phyloP scores from a whole-genome alignment of 2,113 vertebrate genomes.

The Cavia aperea region DNA sequence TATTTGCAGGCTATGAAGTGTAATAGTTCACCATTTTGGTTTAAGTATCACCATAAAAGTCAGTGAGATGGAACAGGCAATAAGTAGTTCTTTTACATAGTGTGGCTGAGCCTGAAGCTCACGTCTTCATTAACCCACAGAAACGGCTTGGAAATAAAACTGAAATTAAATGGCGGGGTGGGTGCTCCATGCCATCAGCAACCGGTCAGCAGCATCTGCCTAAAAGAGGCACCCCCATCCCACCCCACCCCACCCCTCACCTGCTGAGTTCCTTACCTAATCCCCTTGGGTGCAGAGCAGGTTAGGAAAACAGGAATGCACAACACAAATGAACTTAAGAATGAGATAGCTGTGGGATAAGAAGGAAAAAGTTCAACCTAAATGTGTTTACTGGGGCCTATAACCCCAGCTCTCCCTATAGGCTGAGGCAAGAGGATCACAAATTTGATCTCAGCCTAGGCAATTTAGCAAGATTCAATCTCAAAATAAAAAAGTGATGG shows the following conservation, averaged over 20 bases:
- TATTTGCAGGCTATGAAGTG: slow-evolving; percentile 84
- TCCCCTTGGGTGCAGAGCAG: not conserved
- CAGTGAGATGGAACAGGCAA: slow-evolving; percentile 83
- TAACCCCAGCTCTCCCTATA: not conserved
- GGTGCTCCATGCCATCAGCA: not conserved
- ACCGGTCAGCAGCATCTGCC: not conserved
- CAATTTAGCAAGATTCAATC: not conserved
- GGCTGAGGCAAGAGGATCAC: not conserved
- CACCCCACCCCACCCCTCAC: not conserved
- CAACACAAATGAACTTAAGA: not conserved
- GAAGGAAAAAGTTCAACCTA: not conserved
- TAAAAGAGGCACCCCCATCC: no score
- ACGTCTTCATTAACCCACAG: slow-evolving; percentile 77
- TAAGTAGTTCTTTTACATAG: slow-evolving; percentile 81
- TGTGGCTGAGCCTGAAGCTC: slow-evolving; percentile 70
- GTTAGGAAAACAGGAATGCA: not conserved
- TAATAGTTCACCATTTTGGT: slow-evolving; percentile 85
- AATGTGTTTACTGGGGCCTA: not conserved
- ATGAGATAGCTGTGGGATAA: accelerated
- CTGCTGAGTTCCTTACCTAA: accelerated
- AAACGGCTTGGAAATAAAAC: slow-evolving; percentile 62
- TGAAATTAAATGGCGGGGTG: slow-evolving; percentile 58
- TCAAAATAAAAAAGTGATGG: not conserved
- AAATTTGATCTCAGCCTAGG: not conserved
- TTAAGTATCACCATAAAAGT: slow-evolving; percentile 85